Evolutionary conservation across 2,113 vertebrate genomes (phyloP), one percentile per base, ranked within the genome.

Genomic region (Xenopus borealis): DNA sequence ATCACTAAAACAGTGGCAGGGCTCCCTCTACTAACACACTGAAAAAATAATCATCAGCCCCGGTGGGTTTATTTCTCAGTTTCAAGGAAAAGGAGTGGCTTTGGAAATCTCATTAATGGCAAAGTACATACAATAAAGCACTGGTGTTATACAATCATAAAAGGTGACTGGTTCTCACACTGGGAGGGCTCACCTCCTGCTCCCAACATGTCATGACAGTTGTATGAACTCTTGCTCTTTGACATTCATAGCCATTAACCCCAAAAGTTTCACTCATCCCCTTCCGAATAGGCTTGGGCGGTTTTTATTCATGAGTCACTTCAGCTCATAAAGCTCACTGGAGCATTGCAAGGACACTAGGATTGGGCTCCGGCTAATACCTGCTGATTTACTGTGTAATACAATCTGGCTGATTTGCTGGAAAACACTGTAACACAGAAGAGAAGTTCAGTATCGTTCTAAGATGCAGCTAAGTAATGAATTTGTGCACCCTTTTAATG

Each of bases 171-270:
- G 12, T 62, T 27, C 20, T 63, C 55, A 23, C 7, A 27, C 23
- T 40, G 12, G 20, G 50, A 74, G 53, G 18, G 30, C 12, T 66
- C 71, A 23, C 58, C 62, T 33, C 57, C 59, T 75, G 78, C 80
- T 79, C 83, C 83, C 72, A 75, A 71, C 83, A 81, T 85, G 81
- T 85, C 81, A 65, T 89, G 88, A 90, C 89, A 91, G 88, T 85
- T 88, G 85, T 87, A 72, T 90, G 90, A 94, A 91, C 86, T 84
- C 77, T 67, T 82, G 87, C 92, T 88, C 92, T 89, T 81, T 93
- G 88, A 92, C 89, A 90, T 85, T 74, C 79, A 66, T 2, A 80
- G 79, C 79, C 79, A 81, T 84, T 85, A 88, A 84, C 80, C 79
- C 79, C 72, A 62, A 47, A 59, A 27, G 79, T 71, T n/a, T 9